These are phyloP conservation scores for Ptychodera flava DNA, from an alignment of 35 echinoderm and acorn worm genomes.

Conservation along the genomic window DNA sequence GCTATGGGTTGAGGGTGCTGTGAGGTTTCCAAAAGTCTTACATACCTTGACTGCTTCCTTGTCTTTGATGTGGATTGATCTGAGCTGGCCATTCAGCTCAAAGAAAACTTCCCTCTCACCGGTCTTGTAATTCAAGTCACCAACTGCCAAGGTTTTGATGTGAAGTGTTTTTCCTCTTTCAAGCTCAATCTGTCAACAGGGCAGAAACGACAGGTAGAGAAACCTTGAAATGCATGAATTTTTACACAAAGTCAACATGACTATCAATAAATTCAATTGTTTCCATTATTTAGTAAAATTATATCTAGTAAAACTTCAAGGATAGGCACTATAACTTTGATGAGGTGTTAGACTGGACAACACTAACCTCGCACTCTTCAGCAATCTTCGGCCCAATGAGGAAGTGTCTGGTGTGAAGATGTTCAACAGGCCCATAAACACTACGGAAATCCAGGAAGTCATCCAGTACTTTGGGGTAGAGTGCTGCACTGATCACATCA, in stretches of 20 bases:
- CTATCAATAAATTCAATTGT: too few relatives aligned
- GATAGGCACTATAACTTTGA: too few relatives aligned
- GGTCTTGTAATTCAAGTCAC: constrained; percentile 76
- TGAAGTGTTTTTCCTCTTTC: constrained; percentile 93
- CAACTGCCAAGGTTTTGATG: constrained; percentile 87
- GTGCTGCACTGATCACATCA: constrained; percentile 83
- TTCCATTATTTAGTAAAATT: too few relatives aligned
- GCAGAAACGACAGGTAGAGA: too few relatives aligned
- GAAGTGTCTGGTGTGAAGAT: constrained; percentile 71
- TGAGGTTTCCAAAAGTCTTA: too few relatives aligned
- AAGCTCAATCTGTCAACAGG: constrained; percentile 87
- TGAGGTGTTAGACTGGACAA: too few relatives aligned
- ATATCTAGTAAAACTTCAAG: too few relatives aligned
- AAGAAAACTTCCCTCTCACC: constrained; percentile 99
- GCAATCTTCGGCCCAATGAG: constrained; percentile 88
- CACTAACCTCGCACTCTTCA: constrained; percentile 96
- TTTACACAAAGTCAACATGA: too few relatives aligned
- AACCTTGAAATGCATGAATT: too few relatives aligned
- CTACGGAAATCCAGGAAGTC: constrained; percentile 78
- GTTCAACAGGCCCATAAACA: constrained; percentile 72
- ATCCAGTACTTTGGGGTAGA: constrained; percentile 96
- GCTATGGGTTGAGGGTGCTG: too few relatives aligned
- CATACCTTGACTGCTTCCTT: constrained; percentile 90
- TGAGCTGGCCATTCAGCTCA: constrained; percentile 95
- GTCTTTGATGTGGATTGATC: constrained; percentile 91